A percentile compares a stretch with the other conserved stretches of the same genome.
These are phyloP conservation scores for Bombus difficillimus DNA, from an alignment of 1,140 invertebrate species.

Conservation along the genomic window DNA sequence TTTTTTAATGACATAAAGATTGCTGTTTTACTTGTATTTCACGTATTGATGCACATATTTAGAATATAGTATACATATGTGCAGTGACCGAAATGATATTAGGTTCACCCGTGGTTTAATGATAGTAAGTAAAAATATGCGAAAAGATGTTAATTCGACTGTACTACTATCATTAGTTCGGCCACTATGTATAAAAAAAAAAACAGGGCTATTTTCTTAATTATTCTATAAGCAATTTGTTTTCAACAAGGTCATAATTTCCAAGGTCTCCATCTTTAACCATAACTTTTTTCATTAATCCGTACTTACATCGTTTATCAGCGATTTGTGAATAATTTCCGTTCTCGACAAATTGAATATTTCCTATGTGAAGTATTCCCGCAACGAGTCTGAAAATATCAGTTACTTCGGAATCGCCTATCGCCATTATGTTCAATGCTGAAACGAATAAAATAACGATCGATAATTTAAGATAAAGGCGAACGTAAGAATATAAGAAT, in stretches of 20 bases:
- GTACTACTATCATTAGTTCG: too few relatives aligned
- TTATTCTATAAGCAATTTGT: neutral
- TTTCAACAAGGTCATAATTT: neutral
- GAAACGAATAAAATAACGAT: constrained; percentile 25
- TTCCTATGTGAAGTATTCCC: constrained; percentile 88
- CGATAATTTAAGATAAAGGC: neutral
- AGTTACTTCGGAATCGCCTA: constrained; percentile 83
- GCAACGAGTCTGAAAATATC: constrained; percentile 86
- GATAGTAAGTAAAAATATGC: too few relatives aligned
- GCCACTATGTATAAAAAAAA: neutral
- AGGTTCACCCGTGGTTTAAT: too few relatives aligned
- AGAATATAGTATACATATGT: too few relatives aligned
- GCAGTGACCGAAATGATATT: too few relatives aligned
- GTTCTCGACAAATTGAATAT: constrained; percentile 86
- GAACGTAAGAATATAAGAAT: neutral
- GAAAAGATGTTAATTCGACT: too few relatives aligned
- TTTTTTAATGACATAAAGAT: too few relatives aligned
- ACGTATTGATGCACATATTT: too few relatives aligned
- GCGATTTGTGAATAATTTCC: constrained; percentile 87
- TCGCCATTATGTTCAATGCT: constrained; percentile 89
- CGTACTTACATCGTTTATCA: constrained; percentile 84
- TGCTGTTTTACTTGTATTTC: too few relatives aligned
- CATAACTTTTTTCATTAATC: neutral
- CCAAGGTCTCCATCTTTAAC: neutral
- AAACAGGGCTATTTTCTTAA: neutral